Evolutionary conservation across 2,888 invertebrate genomes (phyloP), one percentile per base, ranked within the genome.

Genomic region (Dolomedes plantarius): DNA sequence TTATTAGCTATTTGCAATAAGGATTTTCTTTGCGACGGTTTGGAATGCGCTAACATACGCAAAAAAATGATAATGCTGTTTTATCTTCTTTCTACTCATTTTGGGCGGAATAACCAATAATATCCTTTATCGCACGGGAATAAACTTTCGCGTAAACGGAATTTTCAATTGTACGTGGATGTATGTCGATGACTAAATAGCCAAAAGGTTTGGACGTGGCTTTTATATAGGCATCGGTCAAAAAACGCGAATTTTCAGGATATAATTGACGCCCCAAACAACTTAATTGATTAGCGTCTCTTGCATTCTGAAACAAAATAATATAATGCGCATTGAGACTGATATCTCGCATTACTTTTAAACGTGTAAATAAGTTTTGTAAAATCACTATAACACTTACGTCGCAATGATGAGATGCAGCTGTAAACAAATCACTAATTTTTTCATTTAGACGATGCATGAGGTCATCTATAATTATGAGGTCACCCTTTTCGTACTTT

Each of bases 151-250:
- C 88, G 68, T 11, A 87, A 74, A 1, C 89, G 27, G 27, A 72
- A 76, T 19, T 78, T 46, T 28, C 88, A n/a, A 76, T 28, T 3
- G 88, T 89, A 2, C 75, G 56, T 23, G 88, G 88, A 36, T 88
- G 88, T 29, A 89, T 73, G 68, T 89, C 86, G 3, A 88, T 46
- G 1, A 89, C 64, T 41, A 89, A 68, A 87, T 89, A 89, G 6
- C 86, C 87, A 68, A 88, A 88, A 1, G 88, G 88, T 3, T 56
- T 50, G 0, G 29, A 28, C 0, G 88, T 88, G 0, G 88, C 86
- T 50, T 88, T 87, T 46, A 78, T 72, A 87, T 88, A 88, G 0
- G 88, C 88, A 32, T 77, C 71, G 13, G 28, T 9, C 13, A 87
- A 41, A 73, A 64, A 85, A 1, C 36, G 13, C 5, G 46, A 41